phyloP scores from a whole-genome alignment of 2,888 invertebrate species.

The Xanthia togata region DNA sequence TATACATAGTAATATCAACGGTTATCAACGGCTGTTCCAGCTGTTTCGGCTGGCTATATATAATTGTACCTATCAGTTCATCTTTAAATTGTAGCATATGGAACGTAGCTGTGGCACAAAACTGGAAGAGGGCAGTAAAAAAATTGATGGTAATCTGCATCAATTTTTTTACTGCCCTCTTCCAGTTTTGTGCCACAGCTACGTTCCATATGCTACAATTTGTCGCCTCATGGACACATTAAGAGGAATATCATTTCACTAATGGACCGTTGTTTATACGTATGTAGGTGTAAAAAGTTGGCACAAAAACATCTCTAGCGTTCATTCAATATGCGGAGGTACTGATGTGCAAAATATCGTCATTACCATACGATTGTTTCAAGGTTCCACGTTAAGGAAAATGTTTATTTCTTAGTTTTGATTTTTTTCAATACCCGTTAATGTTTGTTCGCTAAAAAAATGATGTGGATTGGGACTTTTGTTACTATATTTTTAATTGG shows the following conservation, averaged over 20 bases:
- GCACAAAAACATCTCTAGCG: slow-evolving; percentile 67
- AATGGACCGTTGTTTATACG: slow-evolving; percentile 82
- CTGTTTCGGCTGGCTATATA: neutral
- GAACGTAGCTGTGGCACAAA: too few species aligned
- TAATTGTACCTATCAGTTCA: too few species aligned
- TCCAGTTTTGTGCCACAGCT: slow-evolving; percentile 64
- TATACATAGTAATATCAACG: neutral
- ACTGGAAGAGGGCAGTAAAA: too few species aligned
- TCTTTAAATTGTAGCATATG: too few species aligned
- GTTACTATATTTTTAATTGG: neutral
- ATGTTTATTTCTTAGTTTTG: slow-evolving; percentile 13
- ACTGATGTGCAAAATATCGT: slow-evolving; percentile 71
- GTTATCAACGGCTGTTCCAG: neutral
- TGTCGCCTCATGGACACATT: slow-evolving; percentile 81
- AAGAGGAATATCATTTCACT: slow-evolving; percentile 86
- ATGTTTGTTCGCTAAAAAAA: neutral
- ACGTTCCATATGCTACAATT: slow-evolving; percentile 75
- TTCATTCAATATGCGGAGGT: slow-evolving; percentile 72
- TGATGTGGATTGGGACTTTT: neutral
- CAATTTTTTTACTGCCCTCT: too few species aligned
- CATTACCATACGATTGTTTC: slow-evolving; percentile 55
- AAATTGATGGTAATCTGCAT: too few species aligned
- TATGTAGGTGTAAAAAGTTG: slow-evolving; percentile 72
- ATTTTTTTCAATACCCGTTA: neutral
- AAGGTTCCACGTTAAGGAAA: slow-evolving; percentile 29